phyloP scores from a whole-genome alignment of 2,888 invertebrate species.

The Eurois occulta region DNA sequence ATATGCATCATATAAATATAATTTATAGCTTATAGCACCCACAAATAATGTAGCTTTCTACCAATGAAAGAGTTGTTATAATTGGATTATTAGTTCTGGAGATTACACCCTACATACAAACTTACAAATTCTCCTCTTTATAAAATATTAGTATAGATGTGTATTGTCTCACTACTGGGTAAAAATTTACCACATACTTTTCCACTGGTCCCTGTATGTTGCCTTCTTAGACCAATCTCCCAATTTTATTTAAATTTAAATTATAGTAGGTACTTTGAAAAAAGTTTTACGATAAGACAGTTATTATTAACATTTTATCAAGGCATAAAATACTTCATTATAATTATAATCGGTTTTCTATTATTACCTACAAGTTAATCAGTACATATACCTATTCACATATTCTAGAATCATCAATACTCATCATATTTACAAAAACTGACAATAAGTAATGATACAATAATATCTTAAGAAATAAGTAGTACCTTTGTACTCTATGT shows the following conservation, averaged over 20 bases:
- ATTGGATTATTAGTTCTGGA: too few species aligned
- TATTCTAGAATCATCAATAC: neutral
- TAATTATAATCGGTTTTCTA: neutral
- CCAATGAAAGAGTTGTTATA: too few species aligned
- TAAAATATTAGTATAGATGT: neutral
- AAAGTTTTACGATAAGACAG: neutral
- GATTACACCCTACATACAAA: too few species aligned
- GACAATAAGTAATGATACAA: neutral
- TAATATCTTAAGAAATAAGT: too few species aligned
- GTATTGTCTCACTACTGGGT: neutral
- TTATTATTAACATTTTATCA: neutral
- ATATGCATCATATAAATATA: too few species aligned
- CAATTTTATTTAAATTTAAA: neutral
- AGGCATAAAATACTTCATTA: neutral
- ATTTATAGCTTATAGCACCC: too few species aligned
- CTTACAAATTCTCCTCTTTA: too few species aligned
- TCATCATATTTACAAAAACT: neutral
- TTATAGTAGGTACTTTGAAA: neutral
- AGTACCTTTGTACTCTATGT: too few species aligned
- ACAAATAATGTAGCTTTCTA: too few species aligned
- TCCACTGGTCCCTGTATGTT: neutral
- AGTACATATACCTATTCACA: neutral
- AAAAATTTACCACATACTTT: neutral
- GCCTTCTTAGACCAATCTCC: neutral
- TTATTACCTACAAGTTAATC: slow-evolving; percentile 4